Evolutionary conservation across 1,140 invertebrate species (phyloP), one percentile per base, ranked within the genome.

Genomic region (Temnothorax curvispinosus): DNA sequence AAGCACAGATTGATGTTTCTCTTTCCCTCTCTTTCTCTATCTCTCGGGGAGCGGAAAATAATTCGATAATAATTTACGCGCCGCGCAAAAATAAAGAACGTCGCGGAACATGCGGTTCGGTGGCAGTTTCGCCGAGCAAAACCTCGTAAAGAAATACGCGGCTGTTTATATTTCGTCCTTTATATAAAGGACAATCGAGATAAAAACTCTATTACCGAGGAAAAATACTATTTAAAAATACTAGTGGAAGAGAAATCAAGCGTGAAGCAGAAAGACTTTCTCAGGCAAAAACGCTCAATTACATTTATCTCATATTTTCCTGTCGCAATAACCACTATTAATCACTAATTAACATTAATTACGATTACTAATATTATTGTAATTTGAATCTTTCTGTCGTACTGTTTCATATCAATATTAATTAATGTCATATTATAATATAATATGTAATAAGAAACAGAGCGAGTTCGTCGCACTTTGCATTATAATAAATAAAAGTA

Each of bases 1-100:
- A 81, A 71, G 78, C 64, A 18, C 50, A n/a, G 50, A 44, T 71
- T 81, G 47, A 71, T 71, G 78, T 35, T 81, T 56, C 60, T 6
- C 44, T 41, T 7, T 38, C 32, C 21, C 2, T 41, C 52, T 38
- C 44, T 52, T 13, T 50, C 72, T 41, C 35, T 69, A 2, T 47
- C 13, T 54, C 18, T 27, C 52, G 32, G 21, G 32, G 9, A 54
- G 27, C 27, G 38, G 65, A 71, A 71, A 71, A 50, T 78, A 78
- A 78, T 65, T 50, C 9, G 60, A 78, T 64, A 78, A 78, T 65
- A 65, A 76, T 76, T 76, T 60, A 76, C 38, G 38, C 41, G 3
- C 18, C 35, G 15, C 21, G 15, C 9, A 47, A 65, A 78, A 78
- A 65, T 78, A 13, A 9, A 15, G 13, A 2, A 65, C 27, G 9